phyloP scores from a whole-genome alignment of 2,888 invertebrate genomes.

The Yponomeuta plumbellus region DNA sequence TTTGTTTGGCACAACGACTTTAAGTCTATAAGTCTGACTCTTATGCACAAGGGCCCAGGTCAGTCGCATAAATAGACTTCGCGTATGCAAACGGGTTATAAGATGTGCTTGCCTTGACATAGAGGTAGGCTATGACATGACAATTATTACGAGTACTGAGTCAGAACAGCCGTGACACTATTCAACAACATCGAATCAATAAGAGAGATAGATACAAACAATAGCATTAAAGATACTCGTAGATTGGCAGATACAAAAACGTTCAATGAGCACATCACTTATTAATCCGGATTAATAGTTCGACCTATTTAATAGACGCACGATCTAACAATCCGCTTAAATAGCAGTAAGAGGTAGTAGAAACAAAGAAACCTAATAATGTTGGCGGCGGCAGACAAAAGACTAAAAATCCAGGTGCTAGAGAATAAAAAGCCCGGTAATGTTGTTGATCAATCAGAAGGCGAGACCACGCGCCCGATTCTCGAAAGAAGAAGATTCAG shows the following conservation, averaged over 20 bases:
- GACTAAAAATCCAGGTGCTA: slow-evolving; percentile 23
- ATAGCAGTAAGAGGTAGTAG: neutral
- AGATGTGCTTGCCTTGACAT: slow-evolving; percentile 64
- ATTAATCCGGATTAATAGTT: slow-evolving; percentile 17
- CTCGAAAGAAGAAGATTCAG: neutral
- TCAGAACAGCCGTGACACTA: slow-evolving; percentile 50
- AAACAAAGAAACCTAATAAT: slow-evolving; percentile 17
- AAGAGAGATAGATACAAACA: slow-evolving; percentile 24
- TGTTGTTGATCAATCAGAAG: slow-evolving; percentile 46
- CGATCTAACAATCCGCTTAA: neutral
- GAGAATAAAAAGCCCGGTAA: slow-evolving; percentile 40
- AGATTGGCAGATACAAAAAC: slow-evolving; percentile 19
- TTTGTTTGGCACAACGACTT: too few relatives aligned
- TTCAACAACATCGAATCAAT: slow-evolving; percentile 32
- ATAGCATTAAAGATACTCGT: slow-evolving; percentile 17
- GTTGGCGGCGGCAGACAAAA: slow-evolving; percentile 32
- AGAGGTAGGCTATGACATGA: slow-evolving; percentile 35
- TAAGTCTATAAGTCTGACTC: too few relatives aligned
- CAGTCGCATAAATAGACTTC: neutral
- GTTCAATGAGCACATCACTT: slow-evolving; percentile 11
- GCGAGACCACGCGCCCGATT: slow-evolving; percentile 45
- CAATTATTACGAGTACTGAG: slow-evolving; percentile 32
- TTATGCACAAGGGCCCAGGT: neutral
- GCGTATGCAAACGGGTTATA: slow-evolving; percentile 27
- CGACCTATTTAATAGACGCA: slow-evolving; percentile 14